Conservation (phyloP, 2,113 vertebrate genomes). For the Tragelaphus imberbis region DNA sequence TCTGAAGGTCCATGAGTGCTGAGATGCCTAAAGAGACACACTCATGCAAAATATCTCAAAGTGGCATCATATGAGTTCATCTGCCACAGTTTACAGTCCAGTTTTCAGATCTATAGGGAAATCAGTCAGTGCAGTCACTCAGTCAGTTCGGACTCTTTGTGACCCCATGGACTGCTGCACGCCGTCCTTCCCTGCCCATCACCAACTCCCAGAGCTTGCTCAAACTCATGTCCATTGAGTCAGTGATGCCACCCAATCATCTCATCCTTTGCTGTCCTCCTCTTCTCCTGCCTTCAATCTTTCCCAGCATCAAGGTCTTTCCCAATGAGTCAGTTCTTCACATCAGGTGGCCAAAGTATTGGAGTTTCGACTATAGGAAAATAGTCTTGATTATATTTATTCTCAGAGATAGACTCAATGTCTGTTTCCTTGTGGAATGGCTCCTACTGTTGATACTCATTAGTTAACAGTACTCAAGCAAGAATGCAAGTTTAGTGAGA, state of each 20-base stretch:
- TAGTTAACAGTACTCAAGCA: not conserved
- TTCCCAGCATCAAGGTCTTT: not conserved
- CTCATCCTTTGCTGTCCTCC: not conserved
- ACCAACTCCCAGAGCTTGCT: not conserved
- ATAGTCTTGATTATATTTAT: not conserved
- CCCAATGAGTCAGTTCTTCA: not conserved
- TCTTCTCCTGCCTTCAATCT: not conserved
- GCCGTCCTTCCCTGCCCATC: rapidly evolving
- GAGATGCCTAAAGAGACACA: too few relatives aligned
- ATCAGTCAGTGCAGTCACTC: rapidly evolving
- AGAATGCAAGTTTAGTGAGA: not conserved
- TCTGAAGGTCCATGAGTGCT: not conserved
- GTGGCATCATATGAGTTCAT: not conserved
- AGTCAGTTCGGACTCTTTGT: rapidly evolving
- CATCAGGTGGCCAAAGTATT: not conserved
- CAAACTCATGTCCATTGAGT: not conserved
- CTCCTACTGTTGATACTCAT: not conserved
- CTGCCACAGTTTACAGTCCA: not conserved
- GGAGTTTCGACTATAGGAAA: not conserved
- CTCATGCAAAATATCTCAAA: not conserved
- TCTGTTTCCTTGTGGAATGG: not conserved
- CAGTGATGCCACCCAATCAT: not conserved
- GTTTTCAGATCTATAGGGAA: too few relatives aligned
- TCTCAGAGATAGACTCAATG: not conserved
- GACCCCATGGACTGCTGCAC: not conserved